Base-by-base conservation (phyloP, 2,888 invertebrate species). In the Iphiclides podalirius region DNA sequence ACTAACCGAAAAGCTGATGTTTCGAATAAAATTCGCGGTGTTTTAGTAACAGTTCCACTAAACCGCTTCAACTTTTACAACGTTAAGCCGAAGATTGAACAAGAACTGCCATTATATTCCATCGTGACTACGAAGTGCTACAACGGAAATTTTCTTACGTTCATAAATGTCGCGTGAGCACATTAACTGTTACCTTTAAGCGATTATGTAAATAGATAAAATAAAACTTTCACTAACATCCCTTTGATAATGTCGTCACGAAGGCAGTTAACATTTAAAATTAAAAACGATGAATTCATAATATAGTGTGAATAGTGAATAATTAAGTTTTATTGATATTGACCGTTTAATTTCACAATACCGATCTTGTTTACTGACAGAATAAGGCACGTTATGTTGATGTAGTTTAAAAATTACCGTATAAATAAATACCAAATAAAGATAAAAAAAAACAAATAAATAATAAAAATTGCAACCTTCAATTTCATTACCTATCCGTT, bases 101-200 rank as follows among this genome's bases (percentile, higher is more conserved):
- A 59, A 56, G 46, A 53, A 55, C 37, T 50, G 33, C 51, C 54
- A 49, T 56, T 56, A 55, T 52, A 38, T 48, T 41, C 38, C 26
- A 20, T 17, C 47, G 47, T 37, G 42, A 45, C 33, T 39, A 20
- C 23, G 16, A 12, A n/a, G 33, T 11, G 23, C 15, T 11, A 14
- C 11, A 11, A 41, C 20, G 16, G 33, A 31, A 43, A 14, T 49
- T 14, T 31, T 31, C 11, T 4, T 31, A n/a, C 31, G 8, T 31
- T 31, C 31, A 12, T 31, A 31, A 28, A 31, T 31, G n/a, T 31
- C 31, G 4, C 11, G 31, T n/a, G 12, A 11, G n/a, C 11, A 31
- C 11, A 31, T 31, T 31, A 11, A n/a, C 20, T 35, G 26, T 36
- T n/a, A 23, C 35, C 6, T 31, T 31, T 26, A 26, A 26, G 26